Conservation (phyloP, 1,140 invertebrate species). For the Drosophila kurseongensis region DNA sequence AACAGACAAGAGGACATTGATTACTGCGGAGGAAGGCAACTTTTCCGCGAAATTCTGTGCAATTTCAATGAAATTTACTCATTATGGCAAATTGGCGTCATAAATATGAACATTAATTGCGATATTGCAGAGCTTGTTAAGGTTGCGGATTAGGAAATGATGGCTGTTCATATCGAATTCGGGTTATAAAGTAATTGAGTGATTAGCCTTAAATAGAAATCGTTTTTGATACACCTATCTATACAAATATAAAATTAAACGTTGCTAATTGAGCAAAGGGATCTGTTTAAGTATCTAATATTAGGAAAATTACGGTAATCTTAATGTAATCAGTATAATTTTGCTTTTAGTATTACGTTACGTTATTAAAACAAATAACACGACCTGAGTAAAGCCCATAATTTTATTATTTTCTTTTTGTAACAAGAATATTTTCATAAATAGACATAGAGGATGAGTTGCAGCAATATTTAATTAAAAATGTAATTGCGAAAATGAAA, state of each 20-base stretch:
- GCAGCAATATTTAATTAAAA: conserved; percentile 10
- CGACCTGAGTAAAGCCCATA: too few species aligned
- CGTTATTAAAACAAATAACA: too few species aligned
- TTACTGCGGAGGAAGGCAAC: conserved; percentile 6
- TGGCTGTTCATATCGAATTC: conserved; percentile 8
- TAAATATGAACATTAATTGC: conserved; percentile 28
- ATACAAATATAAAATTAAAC: background rate
- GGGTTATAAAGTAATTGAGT: conserved; percentile 19
- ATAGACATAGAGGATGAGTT: background rate
- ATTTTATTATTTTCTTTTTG: too few species aligned
- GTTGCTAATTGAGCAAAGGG: conserved; percentile 1
- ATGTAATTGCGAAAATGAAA: background rate
- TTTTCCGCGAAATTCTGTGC: background rate
- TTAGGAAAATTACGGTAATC: too few species aligned
- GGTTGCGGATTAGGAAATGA: conserved; percentile 17
- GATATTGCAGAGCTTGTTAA: conserved; percentile 23
- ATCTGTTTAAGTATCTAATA: background rate
- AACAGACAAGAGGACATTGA: conserved; percentile 29
- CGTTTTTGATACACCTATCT: background rate
- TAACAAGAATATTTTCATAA: background rate
- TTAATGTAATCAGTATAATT: too few species aligned
- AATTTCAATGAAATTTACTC: conserved; percentile 16
- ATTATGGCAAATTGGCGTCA: conserved; percentile 25
- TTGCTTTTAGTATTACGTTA: too few species aligned
- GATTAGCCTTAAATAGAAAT: conserved; percentile 2